phyloP scores from a whole-genome alignment of 1,140 invertebrate species.

The Ptiloglossa arizonensis region DNA sequence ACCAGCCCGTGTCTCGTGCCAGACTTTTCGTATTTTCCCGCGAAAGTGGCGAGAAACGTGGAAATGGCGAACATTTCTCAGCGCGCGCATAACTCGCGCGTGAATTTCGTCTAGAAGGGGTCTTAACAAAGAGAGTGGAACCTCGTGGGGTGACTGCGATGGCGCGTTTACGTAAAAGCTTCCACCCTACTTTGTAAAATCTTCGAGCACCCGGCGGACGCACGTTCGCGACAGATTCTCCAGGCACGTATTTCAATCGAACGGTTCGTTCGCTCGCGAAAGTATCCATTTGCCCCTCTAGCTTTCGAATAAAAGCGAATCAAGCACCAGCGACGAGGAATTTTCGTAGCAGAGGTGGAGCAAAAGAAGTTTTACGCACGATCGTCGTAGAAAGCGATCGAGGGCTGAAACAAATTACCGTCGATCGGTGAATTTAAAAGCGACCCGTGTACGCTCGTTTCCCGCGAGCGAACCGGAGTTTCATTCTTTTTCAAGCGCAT shows the following conservation, averaged over 20 bases:
- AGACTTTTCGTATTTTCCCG: no score
- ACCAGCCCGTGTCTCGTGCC: no score
- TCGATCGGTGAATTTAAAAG: no score
- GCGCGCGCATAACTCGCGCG: not conserved
- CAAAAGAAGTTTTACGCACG: no score
- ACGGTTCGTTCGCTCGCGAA: conserved; percentile 20
- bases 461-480: no score
- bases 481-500: no score
- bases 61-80: not conserved
- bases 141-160: not conserved
- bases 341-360: not conserved
- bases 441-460: no score
- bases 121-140: not conserved
- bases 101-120: not conserved
- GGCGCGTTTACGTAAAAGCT: conserved; percentile 35
- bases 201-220: conserved; percentile 21
- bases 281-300: conserved; percentile 4
- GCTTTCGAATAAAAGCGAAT: not conserved
- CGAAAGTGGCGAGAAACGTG: no score
- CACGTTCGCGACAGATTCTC: conserved; percentile 45
- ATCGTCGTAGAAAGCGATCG: not conserved
- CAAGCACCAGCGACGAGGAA: not conserved
- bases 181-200: conserved; percentile 22
- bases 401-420: not conserved
- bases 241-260: conserved; percentile 41